Conservation (phyloP, 2,888 invertebrate genomes). For the Andrena haemorrhoa region DNA sequence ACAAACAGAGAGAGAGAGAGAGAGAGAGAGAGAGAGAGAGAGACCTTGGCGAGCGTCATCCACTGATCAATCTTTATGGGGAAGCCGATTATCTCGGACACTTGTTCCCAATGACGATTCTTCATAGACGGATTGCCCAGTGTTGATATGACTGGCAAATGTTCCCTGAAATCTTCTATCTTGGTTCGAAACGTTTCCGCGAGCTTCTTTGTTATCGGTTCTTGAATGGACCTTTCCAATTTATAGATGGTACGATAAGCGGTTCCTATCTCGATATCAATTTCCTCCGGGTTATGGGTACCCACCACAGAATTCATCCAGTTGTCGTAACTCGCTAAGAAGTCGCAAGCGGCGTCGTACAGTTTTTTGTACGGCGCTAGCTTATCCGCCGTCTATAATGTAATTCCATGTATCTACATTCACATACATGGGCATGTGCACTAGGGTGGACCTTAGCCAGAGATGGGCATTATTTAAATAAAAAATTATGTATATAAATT, state of each 20-base stretch:
- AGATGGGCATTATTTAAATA: no score
- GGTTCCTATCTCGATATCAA: constrained; percentile 91
- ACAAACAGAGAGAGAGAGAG: neutral
- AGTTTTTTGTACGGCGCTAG: constrained; percentile 94
- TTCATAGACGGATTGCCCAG: constrained; percentile 98
- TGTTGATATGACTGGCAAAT: constrained; percentile 96
- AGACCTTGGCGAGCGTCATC: constrained; percentile 91
- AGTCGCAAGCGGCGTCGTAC: constrained; percentile 95
- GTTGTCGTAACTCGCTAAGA: constrained; percentile 91
- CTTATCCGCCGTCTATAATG: constrained; percentile 88
- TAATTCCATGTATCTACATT: neutral
- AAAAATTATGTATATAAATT: no score
- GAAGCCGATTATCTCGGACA: constrained; percentile 97
- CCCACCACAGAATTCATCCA: constrained; percentile 95
- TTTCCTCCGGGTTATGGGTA: constrained; percentile 94
- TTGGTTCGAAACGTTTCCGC: constrained; percentile 89
- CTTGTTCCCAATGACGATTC: constrained; percentile 96
- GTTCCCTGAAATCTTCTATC: constrained; percentile 95
- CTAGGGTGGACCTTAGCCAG: neutral
- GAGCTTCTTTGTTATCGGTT: constrained; percentile 90
- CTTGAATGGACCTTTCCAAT: constrained; percentile 93
- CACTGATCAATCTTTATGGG: constrained; percentile 94
- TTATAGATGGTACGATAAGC: constrained; percentile 92
- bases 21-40: neutral
- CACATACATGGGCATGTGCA: neutral